phyloP scores from a whole-genome alignment of 1,140 invertebrate species.

The Lordiphosa mommai region DNA sequence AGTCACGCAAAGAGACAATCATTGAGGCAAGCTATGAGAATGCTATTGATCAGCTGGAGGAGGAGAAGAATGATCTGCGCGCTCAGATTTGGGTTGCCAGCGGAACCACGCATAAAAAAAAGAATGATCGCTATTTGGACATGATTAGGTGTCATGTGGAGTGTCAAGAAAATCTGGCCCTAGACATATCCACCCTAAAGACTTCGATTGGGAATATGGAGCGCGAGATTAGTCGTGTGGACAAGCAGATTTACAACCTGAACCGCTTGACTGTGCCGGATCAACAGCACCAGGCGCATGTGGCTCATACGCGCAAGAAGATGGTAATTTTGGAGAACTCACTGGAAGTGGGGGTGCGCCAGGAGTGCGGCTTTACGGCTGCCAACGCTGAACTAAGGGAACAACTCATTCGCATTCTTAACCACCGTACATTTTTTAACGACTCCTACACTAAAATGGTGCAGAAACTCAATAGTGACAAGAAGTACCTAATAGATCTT shows the following conservation, averaged over 20 bases:
- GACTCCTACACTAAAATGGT: slow-evolving; percentile 64
- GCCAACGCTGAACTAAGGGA: slow-evolving; percentile 56
- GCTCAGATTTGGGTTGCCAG: slow-evolving; percentile 74
- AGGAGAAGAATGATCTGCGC: slow-evolving; percentile 66
- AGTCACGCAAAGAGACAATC: slow-evolving; percentile 66
- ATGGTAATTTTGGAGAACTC: slow-evolving; percentile 62
- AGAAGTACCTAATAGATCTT: slow-evolving; percentile 65
- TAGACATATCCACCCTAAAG: slow-evolving; percentile 52
- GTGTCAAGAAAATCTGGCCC: slow-evolving; percentile 58
- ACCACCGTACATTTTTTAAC: slow-evolving; percentile 64
- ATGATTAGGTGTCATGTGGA: slow-evolving; percentile 62
- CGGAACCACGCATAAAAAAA: slow-evolving; percentile 46
- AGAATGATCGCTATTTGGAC: slow-evolving; percentile 32
- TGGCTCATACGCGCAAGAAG: slow-evolving; percentile 41
- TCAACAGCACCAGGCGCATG: slow-evolving; percentile 50
- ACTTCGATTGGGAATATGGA: slow-evolving; percentile 61
- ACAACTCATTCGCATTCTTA: slow-evolving; percentile 57
- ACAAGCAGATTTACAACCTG: slow-evolving; percentile 58
- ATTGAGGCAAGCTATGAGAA: slow-evolving; percentile 67
- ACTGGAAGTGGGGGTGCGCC: slow-evolving; percentile 56
- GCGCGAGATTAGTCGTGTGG: slow-evolving; percentile 52
- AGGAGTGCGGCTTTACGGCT: slow-evolving; percentile 60
- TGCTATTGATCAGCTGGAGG: slow-evolving; percentile 59
- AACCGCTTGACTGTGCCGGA: slow-evolving; percentile 59
- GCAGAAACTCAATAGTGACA: slow-evolving; percentile 65